Percentiles rank a stretch among this genome's conserved stretches.
Conservation (phyloP, 2,113 vertebrate species). For the Paradisaea rubra region DNA sequence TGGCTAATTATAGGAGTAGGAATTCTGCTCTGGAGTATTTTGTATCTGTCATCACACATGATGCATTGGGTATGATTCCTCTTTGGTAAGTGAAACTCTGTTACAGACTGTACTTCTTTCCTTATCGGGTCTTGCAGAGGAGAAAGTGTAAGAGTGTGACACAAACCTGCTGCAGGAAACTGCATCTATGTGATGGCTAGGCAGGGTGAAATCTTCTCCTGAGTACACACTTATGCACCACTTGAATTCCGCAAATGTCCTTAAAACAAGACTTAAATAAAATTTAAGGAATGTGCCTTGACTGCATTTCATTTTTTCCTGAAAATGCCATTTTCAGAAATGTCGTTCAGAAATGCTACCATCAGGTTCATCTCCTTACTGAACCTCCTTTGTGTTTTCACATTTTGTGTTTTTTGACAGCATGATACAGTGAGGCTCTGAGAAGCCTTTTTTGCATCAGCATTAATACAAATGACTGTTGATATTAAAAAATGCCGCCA, state of each 20-base stretch:
- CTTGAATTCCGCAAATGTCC: background rate
- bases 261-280: background rate
- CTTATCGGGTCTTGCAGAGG: background rate
- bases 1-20: conserved; percentile 14
- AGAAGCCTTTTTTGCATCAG: background rate
- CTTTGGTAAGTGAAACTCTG: background rate
- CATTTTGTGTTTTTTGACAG: background rate
- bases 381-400: background rate
- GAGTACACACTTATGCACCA: background rate
- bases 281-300: background rate
- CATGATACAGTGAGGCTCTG: accelerated
- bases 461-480: background rate
- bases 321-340: background rate
- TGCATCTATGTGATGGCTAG: background rate
- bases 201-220: background rate
- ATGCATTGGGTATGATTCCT: conserved; percentile 23
- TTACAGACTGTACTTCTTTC: conserved; percentile 13
- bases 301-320: background rate
- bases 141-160: background rate
- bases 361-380: background rate
- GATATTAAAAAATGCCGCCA: background rate
- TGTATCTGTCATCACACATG: conserved; percentile 42
- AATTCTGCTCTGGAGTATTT: conserved; percentile 27
- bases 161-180: background rate
- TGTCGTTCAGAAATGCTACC: background rate